Evolutionary conservation across 2,113 vertebrate species (phyloP).

Genomic region (Ptilorrhoa leucosticta): DNA sequence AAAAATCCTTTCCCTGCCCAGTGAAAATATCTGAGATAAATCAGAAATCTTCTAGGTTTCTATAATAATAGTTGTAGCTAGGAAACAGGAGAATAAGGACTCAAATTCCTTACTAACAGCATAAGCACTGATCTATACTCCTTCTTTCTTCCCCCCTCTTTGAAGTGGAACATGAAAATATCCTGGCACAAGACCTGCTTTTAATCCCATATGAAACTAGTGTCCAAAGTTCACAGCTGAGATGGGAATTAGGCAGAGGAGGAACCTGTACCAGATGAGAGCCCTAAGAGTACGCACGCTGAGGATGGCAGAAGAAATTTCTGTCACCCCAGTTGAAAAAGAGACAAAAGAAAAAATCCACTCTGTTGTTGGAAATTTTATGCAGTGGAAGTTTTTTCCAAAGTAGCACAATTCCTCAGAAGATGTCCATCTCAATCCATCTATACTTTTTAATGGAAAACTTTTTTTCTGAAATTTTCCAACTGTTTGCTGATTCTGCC

Average conservation of each 20-base stretch:
- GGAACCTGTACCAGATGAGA: background rate
- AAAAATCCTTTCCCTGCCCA: background rate
- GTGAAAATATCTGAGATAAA: background rate
- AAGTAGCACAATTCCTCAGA: background rate
- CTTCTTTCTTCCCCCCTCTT: background rate
- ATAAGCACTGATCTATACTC: background rate
- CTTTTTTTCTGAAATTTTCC: background rate
- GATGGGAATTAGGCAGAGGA: background rate
- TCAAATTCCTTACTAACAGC: background rate
- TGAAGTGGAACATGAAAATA: background rate
- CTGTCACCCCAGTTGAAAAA: background rate
- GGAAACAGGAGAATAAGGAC: background rate
- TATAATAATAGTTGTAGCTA: conserved; percentile 2
- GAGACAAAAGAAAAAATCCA: background rate
- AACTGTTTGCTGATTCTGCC: background rate
- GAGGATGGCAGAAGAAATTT: background rate
- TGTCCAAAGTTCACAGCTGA: background rate
- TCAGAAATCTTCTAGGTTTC: conserved; percentile 4
- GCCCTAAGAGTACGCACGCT: accelerated
- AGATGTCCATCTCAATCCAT: background rate
- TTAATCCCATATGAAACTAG: background rate
- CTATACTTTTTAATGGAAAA: background rate
- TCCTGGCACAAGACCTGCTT: background rate
- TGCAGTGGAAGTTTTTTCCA: background rate
- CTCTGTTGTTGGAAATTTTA: background rate